phyloP scores from a whole-genome alignment of 1,140 invertebrate genomes.

The Drosophila willistoni region DNA sequence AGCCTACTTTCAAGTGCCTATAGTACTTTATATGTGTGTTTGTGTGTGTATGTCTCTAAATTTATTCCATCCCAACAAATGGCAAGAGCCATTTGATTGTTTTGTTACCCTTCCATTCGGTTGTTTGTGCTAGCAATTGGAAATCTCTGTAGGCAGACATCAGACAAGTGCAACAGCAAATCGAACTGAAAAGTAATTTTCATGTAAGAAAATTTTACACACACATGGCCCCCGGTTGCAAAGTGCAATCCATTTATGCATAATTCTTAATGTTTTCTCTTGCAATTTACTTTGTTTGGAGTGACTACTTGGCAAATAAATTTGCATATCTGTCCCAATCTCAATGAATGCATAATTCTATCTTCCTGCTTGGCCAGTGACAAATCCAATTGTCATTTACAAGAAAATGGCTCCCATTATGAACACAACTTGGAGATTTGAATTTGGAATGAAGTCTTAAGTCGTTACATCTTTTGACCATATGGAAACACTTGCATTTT shows the following conservation, averaged over 20 bases:
- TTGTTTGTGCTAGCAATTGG: slow-evolving; percentile 60
- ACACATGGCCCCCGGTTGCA: slow-evolving; percentile 61
- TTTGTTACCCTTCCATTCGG: slow-evolving; percentile 29
- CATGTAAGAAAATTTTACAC: slow-evolving; percentile 47
- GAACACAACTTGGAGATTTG: slow-evolving; percentile 41
- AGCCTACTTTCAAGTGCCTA: slow-evolving; percentile 39
- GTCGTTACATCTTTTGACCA: slow-evolving; percentile 22
- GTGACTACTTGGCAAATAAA: slow-evolving; percentile 66
- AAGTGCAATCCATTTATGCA: slow-evolving; percentile 58
- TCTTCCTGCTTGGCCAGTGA: slow-evolving; percentile 4
- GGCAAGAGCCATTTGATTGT: slow-evolving; percentile 9
- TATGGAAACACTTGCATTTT: background rate
- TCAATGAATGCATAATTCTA: slow-evolving; percentile 13
- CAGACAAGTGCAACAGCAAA: slow-evolving; percentile 34
- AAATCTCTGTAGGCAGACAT: slow-evolving; percentile 61
- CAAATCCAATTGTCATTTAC: slow-evolving; percentile 10
- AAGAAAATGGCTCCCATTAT: slow-evolving; percentile 13
- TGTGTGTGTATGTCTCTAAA: slow-evolving; percentile 28
- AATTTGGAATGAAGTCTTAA: slow-evolving; percentile 27
- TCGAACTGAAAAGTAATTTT: slow-evolving; percentile 37
- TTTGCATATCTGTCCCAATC: slow-evolving; percentile 54
- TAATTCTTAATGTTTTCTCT: slow-evolving; percentile 80
- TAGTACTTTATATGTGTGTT: background rate
- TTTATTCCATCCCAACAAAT: background rate
- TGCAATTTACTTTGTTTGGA: slow-evolving; percentile 70